phyloP scores from a whole-genome alignment of 2,888 invertebrate genomes.

The Temnothorax rugatulus region DNA sequence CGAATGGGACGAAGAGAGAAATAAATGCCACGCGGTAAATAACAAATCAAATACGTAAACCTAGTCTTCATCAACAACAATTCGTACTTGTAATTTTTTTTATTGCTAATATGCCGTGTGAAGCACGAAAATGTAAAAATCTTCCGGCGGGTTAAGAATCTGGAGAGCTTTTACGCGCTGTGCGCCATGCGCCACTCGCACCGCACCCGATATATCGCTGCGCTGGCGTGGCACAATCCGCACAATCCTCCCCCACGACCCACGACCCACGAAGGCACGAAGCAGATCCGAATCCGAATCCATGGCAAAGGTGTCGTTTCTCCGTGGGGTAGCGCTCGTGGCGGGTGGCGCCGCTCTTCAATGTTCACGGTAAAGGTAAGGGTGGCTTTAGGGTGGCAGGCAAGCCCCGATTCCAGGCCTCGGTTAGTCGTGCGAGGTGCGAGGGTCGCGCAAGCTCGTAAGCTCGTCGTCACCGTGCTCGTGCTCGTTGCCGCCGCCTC shows the following conservation, averaged over 20 bases:
- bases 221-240: conserved; percentile 16
- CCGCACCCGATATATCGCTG: conserved; percentile 18
- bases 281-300: conserved; percentile 13
- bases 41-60: background rate
- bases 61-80: background rate
- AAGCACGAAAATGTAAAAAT: background rate
- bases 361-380: conserved; percentile 40
- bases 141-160: background rate
- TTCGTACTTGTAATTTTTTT: background rate
- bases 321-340: conserved; percentile 67
- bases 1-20: background rate
- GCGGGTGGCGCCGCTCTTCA: conserved; percentile 74
- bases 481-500: conserved; percentile 43
- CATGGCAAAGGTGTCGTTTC: conserved; percentile 43
- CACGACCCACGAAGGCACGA: background rate
- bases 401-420: conserved; percentile 75
- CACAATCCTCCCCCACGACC: too few relatives aligned
- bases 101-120: background rate
- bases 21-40: background rate
- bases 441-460: conserved; percentile 72
- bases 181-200: too few relatives aligned
- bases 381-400: conserved; percentile 27
- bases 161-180: conserved; percentile 8
- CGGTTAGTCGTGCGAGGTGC: conserved; percentile 77
- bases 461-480: conserved; percentile 52